Conservation (phyloP, 2,113 vertebrate species). For the Lepisosteus oculatus region DNA sequence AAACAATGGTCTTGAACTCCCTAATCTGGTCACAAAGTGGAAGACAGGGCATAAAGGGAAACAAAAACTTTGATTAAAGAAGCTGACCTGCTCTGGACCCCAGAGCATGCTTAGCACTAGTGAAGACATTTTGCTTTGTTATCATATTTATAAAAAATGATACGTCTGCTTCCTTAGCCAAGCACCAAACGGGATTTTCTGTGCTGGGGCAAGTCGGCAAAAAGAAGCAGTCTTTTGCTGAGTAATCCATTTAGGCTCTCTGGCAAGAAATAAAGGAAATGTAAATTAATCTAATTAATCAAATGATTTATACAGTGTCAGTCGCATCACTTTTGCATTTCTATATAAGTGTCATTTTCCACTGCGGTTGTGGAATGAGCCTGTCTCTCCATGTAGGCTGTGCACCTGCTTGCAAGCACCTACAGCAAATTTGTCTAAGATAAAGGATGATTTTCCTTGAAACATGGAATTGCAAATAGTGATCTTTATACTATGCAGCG, state of each 20-base stretch:
- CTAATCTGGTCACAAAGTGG: slow-evolving; percentile 11
- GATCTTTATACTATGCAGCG: too few species aligned
- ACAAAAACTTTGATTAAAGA: neutral
- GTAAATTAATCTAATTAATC: slow-evolving; percentile 30
- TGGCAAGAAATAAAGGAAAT: slow-evolving; percentile 7
- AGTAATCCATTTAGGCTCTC: neutral
- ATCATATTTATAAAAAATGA: neutral
- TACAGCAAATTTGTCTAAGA: too few species aligned
- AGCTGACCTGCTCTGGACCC: neutral
- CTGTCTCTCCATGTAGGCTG: neutral
- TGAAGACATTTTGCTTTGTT: neutral
- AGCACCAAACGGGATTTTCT: neutral
- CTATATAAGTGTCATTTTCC: slow-evolving; percentile 2
- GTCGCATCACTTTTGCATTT: slow-evolving; percentile 6
- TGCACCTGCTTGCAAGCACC: too few species aligned
- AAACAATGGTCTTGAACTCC: slow-evolving; percentile 8
- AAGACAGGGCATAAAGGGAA: slow-evolving; percentile 9
- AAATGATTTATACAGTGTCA: slow-evolving; percentile 28
- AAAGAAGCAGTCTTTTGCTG: neutral
- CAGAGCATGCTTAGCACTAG: neutral
- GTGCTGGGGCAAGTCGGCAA: too few species aligned
- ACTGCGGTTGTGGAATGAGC: neutral
- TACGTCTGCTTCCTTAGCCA: neutral
- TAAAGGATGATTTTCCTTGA: neutral
- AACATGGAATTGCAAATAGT: too few species aligned